A percentile compares a stretch with the other conserved stretches of the same genome.
phyloP scores from a whole-genome alignment of 2,797 vertebrate species.

The Tokudaia muenninki region DNA sequence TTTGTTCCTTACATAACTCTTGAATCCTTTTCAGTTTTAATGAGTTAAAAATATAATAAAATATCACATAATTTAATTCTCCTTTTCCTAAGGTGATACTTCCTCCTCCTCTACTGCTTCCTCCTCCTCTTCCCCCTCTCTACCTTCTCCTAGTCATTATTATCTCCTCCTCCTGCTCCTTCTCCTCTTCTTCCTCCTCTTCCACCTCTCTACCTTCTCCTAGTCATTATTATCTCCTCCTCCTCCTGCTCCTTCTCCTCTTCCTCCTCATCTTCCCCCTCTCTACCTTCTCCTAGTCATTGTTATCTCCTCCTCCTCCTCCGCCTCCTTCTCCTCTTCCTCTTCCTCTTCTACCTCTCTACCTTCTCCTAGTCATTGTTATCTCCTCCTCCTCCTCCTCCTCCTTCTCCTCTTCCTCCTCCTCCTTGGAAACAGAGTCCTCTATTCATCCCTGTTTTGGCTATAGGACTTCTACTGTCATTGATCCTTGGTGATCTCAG shows the following conservation, averaged over 20 bases:
- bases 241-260: no score
- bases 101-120: background rate
- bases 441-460: background rate
- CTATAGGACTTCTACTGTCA: background rate
- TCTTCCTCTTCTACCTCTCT: no score
- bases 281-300: background rate
- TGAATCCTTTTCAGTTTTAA: background rate
- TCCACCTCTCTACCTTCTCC: no score
- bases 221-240: no score
- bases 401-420: background rate
- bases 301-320: no score
- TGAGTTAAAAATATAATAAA: background rate
- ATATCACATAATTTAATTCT: background rate
- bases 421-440: background rate
- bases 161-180: no score
- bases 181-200: no score
- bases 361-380: no score
- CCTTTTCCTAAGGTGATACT: background rate
- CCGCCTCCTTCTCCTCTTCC: fast-evolving
- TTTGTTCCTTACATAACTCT: background rate
- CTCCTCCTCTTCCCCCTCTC: background rate
- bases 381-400: background rate
- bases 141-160: background rate
- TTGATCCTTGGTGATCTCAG: background rate
- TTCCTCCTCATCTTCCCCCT: background rate